These are phyloP conservation scores for Philopotamus ludificatus DNA, from an alignment of 1,140 invertebrate genomes.

Conservation along the genomic window DNA sequence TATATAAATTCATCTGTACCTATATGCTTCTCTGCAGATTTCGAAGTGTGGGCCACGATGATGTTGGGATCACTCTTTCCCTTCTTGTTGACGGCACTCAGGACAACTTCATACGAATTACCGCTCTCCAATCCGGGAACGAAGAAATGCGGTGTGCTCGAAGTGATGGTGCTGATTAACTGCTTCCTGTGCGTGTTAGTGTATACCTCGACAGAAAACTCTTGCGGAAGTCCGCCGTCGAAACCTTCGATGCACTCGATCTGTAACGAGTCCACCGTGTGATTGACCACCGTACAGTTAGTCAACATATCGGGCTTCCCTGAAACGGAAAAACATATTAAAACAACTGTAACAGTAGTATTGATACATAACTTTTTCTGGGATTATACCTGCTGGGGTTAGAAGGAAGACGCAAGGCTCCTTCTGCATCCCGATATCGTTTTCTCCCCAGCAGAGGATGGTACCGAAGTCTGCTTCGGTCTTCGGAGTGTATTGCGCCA, in stretches of 20 bases:
- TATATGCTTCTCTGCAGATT: slow-evolving; percentile 70
- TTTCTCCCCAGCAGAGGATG: slow-evolving; percentile 68
- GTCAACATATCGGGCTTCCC: slow-evolving; percentile 75
- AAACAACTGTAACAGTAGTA: too few species aligned
- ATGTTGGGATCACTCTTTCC: slow-evolving; percentile 59
- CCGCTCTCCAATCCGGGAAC: slow-evolving; percentile 63
- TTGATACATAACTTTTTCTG: slow-evolving; percentile 30
- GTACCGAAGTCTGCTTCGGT: slow-evolving; percentile 71
- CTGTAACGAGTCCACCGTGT: slow-evolving; percentile 71
- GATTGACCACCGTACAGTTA: slow-evolving; percentile 77
- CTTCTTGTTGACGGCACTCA: slow-evolving; percentile 68
- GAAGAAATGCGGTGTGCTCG: slow-evolving; percentile 56
- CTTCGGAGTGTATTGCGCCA: slow-evolving; percentile 67
- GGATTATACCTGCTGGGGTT: slow-evolving; percentile 69
- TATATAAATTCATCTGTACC: slow-evolving; percentile 48
- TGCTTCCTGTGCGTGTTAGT: slow-evolving; percentile 51
- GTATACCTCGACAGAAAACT: slow-evolving; percentile 68
- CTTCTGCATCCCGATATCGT: slow-evolving; percentile 65
- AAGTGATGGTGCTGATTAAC: slow-evolving; percentile 59
- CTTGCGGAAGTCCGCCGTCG: slow-evolving; percentile 71
- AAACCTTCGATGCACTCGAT: slow-evolving; percentile 78
- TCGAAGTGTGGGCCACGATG: slow-evolving; percentile 64
- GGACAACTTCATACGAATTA: slow-evolving; percentile 60
- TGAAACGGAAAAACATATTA: slow-evolving; percentile 47
- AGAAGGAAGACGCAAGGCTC: slow-evolving; percentile 71